Conservation (phyloP, 2,113 vertebrate genomes). For the Nerophis lumbriciformis region DNA sequence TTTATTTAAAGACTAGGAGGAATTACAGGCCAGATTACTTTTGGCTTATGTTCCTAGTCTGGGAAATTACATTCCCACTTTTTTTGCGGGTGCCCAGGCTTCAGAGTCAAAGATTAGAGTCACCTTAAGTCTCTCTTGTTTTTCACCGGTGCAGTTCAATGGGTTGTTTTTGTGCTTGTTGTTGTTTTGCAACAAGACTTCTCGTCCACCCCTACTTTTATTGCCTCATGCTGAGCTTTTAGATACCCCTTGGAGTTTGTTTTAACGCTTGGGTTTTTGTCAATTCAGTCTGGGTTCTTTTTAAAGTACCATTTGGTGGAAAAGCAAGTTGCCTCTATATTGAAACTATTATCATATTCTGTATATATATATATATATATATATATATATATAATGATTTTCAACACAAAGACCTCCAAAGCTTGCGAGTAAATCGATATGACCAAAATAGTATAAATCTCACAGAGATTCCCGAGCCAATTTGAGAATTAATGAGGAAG, state of each 20-base stretch:
- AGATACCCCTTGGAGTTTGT: constrained; percentile 50
- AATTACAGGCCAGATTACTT: constrained; percentile 78
- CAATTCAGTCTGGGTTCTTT: constrained; percentile 54
- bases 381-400: too few relatives aligned
- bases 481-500: too few relatives aligned
- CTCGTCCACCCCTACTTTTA: constrained; percentile 46
- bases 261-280: constrained; percentile 50
- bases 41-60: constrained; percentile 76
- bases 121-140: constrained; percentile 67
- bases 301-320: too few relatives aligned
- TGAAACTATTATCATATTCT: too few relatives aligned
- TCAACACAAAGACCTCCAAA: too few relatives aligned
- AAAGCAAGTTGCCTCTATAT: too few relatives aligned
- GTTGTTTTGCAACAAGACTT: constrained; percentile 64
- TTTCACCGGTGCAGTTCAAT: constrained; percentile 63
- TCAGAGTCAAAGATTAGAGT: constrained; percentile 67
- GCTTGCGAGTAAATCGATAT: too few relatives aligned
- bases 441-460: too few relatives aligned
- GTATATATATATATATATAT: too few relatives aligned
- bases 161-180: constrained; percentile 51
- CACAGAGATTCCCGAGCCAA: too few relatives aligned
- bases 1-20: constrained; percentile 79
- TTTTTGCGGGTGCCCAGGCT: constrained; percentile 57
- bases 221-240: constrained; percentile 56
- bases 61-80: constrained; percentile 75